phyloP scores from a whole-genome alignment of 1,140 invertebrate genomes.

The Temnothorax longispinosus region DNA sequence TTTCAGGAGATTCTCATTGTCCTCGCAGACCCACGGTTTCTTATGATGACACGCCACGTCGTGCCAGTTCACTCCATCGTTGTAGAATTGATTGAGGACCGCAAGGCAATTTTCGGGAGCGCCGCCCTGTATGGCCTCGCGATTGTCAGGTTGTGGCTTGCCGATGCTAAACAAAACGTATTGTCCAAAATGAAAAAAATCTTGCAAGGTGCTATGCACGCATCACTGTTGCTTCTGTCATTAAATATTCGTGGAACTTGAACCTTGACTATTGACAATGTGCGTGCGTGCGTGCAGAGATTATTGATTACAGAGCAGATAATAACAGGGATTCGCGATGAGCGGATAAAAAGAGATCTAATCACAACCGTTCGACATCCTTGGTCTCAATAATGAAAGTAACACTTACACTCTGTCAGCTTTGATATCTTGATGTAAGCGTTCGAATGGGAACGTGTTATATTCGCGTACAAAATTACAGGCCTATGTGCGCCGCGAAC shows the following conservation, averaged over 20 bases:
- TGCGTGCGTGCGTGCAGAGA: background rate
- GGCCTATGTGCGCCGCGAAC: background rate
- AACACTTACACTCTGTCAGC: background rate
- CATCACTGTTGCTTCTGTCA: background rate
- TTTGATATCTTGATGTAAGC: conserved; percentile 8
- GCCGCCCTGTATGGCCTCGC: conserved; percentile 91
- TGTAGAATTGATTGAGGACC: conserved; percentile 93
- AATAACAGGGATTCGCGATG: background rate
- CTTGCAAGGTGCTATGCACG: background rate
- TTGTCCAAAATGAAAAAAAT: background rate
- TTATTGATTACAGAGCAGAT: conserved; percentile 42
- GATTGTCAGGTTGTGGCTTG: conserved; percentile 93
- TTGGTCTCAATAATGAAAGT: conserved; percentile 35
- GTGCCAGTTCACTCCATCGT: conserved; percentile 94
- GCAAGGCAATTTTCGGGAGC: conserved; percentile 93
- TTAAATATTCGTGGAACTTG: background rate
- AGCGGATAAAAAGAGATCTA: background rate
- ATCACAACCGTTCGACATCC: conserved; percentile 12
- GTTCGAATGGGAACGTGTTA: background rate
- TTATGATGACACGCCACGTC: conserved; percentile 94
- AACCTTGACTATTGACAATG: conserved; percentile 14
- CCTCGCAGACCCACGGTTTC: conserved; percentile 94
- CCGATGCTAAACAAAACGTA: conserved; percentile 86
- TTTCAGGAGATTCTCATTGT: conserved; percentile 92
- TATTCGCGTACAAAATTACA: background rate